Base-by-base conservation (phyloP, 1,140 invertebrate species). In the Rhagoletis zephyria region DNA sequence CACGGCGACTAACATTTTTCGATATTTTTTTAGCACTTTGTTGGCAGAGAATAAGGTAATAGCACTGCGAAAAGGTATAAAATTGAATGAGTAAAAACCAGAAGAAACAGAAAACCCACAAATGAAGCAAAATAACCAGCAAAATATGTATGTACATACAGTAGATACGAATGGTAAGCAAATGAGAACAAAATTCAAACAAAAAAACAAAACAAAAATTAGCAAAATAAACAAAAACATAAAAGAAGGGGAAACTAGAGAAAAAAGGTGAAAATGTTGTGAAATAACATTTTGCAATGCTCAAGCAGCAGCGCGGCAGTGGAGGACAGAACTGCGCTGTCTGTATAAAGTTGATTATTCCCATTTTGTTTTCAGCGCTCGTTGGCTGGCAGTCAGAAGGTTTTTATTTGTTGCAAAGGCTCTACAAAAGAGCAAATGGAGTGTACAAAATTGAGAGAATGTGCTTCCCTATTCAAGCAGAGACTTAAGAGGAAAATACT, bases 211-310 rank as follows among this genome's bases (percentile, higher is more conserved):
- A n/a, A n/a, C n/a, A n/a, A 81, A 81, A 16, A 74, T 16, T 1
- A 85, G 56, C 60, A 85, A 30, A 85, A 85, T 9, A 85, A 61
- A 85, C 12, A 85, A 61, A n/a, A 60, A 19, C 19, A n/a, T 61
- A 10, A 61, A 85, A 85, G 16, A 85, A 40, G 30, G 30, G 14
- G 30, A 85, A 81, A 67, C 40, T 59, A 42, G 12, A 85, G 81
- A 42, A 63, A 63, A n/a, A 63, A 63, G 59, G 56, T 63, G 86
- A 87, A 86, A 87, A 87, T 70, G 63, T 87, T 87, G 86, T 87
- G 86, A 70, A 87, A 67, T 87, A 87, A 87, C 86, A 87, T 65
- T 87, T 87, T 48, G 86, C 60, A 87, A 64, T 65, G 30, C 16
- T 14, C 30, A 63, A 85, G 60, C 30, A 85, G 60, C 30, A 85